These are phyloP conservation scores for Biston stratarius DNA, from an alignment of 2,888 invertebrate species.

Conservation along the genomic window DNA sequence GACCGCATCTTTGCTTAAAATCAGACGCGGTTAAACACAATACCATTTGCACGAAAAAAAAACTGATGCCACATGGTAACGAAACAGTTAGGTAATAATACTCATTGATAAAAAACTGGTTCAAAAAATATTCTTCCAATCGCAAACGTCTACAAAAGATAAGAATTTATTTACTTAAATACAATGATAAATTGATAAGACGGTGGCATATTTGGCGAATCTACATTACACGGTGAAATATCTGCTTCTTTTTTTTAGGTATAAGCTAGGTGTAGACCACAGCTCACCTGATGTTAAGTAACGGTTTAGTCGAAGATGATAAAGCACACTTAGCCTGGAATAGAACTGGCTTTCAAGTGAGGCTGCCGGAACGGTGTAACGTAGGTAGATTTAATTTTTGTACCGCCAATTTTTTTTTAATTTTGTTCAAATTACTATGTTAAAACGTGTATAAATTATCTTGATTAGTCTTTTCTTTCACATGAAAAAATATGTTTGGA, in stretches of 20 bases:
- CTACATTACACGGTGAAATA: background rate
- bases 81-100: background rate
- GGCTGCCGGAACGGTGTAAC: background rate
- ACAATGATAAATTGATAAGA: slow-evolving; percentile 30
- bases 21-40: too few relatives aligned
- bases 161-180: slow-evolving; percentile 20
- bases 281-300: too few relatives aligned
- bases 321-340: too few relatives aligned
- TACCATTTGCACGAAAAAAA: background rate
- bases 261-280: background rate
- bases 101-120: slow-evolving; percentile 6
- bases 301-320: too few relatives aligned
- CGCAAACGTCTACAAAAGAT: slow-evolving; percentile 17
- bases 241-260: background rate
- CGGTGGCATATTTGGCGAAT: slow-evolving; percentile 8
- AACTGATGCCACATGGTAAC: background rate
- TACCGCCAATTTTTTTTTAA: too few relatives aligned
- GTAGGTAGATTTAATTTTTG: background rate
- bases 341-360: too few relatives aligned
- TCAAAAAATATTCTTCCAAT: slow-evolving; percentile 1
- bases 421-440: too few relatives aligned
- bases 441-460: too few relatives aligned
- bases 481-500: too few relatives aligned
- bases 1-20: too few relatives aligned
- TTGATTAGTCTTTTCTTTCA: too few relatives aligned